Evolutionary conservation across 2,113 vertebrate genomes (phyloP).

Genomic region (Callionymus lyra): DNA sequence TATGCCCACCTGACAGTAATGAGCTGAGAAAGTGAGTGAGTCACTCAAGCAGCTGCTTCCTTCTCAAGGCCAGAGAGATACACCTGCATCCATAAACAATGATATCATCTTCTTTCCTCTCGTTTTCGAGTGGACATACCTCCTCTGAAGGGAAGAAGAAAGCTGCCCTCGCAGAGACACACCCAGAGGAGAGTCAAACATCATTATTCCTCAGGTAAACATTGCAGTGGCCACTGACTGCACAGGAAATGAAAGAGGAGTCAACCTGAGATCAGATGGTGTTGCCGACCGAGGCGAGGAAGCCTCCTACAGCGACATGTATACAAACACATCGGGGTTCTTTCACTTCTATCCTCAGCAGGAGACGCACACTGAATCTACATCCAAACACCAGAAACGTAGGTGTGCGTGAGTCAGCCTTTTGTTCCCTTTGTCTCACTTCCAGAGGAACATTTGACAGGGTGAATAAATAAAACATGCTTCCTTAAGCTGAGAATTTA

Average conservation of each 20-base stretch:
- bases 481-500: background rate
- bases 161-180: constrained; percentile 27
- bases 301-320: too few species aligned
- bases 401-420: background rate
- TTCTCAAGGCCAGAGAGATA: constrained; percentile 26
- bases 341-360: too few species aligned
- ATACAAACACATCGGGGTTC: too few species aligned
- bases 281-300: constrained; percentile 16
- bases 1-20: constrained; percentile 4
- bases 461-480: background rate
- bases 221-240: constrained; percentile 28
- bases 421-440: background rate
- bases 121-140: constrained; percentile 11
- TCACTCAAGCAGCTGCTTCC: constrained; percentile 22
- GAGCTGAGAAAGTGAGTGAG: constrained; percentile 25
- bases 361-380: background rate
- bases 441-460: background rate
- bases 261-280: constrained; percentile 27
- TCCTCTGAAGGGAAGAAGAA: constrained; percentile 23
- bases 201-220: constrained; percentile 37
- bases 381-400: background rate
- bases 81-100: constrained; percentile 38
- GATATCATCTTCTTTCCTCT: constrained; percentile 13
- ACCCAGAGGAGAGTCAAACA: too few species aligned
- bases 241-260: constrained; percentile 31